Evolutionary conservation across 2,797 vertebrate species (phyloP).

Genomic region (Trichosurus vulpecula): DNA sequence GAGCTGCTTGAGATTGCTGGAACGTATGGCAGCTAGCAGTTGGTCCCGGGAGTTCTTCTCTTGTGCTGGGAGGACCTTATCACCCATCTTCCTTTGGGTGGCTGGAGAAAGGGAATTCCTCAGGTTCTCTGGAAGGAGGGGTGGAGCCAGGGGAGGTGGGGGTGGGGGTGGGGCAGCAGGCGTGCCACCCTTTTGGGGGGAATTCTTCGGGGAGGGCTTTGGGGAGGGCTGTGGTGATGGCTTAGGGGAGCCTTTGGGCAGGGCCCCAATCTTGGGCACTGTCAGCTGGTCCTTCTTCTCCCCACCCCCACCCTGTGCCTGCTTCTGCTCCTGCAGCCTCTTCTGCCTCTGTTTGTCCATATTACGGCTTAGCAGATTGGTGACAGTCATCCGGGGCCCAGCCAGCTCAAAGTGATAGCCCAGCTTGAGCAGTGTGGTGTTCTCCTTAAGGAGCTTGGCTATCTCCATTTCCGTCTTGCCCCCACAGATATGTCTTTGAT

Average conservation of each 20-base stretch:
- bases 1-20: constrained; percentile 90
- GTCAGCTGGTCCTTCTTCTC: constrained; percentile 91
- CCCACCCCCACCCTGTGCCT: constrained; percentile 89
- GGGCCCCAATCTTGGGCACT: constrained; percentile 86
- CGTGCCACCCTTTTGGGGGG: constrained; percentile 84
- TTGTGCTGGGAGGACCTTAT: constrained; percentile 84
- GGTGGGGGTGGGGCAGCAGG: constrained; percentile 85
- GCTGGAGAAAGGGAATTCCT: constrained; percentile 93
- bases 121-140: constrained; percentile 89
- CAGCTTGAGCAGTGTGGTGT: constrained; percentile 94
- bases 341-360: constrained; percentile 97
- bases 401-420: constrained; percentile 98
- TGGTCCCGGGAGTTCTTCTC: constrained; percentile 96
- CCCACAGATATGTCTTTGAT: constrained; percentile 97
- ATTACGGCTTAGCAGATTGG: constrained; percentile 97
- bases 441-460: constrained; percentile 95
- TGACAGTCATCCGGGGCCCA: constrained; percentile 97
- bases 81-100: constrained; percentile 92
- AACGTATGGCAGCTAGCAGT: constrained; percentile 95
- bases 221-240: constrained; percentile 80
- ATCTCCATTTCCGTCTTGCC: constrained; percentile 99
- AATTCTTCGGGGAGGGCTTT: constrained; percentile 89
- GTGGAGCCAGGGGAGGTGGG: constrained; percentile 86
- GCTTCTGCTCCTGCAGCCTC: constrained; percentile 95
- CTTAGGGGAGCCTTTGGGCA: constrained; percentile 86